Percentiles rank a stretch among this genome's conserved stretches.
These are phyloP conservation scores for Argentina silus DNA, from an alignment of 2,797 vertebrate genomes.

Conservation along the genomic window DNA sequence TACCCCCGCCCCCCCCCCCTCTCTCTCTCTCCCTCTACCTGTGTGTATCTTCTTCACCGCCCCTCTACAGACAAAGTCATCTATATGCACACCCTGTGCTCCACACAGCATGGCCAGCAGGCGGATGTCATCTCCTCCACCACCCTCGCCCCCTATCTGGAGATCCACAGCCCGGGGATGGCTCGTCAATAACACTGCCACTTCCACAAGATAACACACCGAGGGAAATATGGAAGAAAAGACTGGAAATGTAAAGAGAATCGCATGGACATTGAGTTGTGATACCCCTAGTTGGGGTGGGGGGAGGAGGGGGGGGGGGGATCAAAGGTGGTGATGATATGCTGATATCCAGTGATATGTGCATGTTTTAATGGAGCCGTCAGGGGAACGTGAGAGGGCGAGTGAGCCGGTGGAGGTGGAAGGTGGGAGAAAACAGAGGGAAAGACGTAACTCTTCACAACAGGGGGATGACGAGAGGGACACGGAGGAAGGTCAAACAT, in stretches of 20 bases:
- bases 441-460: constrained; percentile 41
- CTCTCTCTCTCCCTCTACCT: constrained; percentile 19
- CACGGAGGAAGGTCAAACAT: background rate
- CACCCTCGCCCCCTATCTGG: constrained; percentile 61
- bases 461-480: background rate
- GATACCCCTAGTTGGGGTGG: constrained; percentile 55
- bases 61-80: constrained; percentile 56
- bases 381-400: background rate
- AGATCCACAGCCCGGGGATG: constrained; percentile 57
- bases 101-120: constrained; percentile 42
- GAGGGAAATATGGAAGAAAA: constrained; percentile 62
- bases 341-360: background rate
- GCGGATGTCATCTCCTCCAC: constrained; percentile 60
- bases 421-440: constrained; percentile 26
- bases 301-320: too few species aligned
- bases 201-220: constrained; percentile 65
- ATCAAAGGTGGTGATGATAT: constrained; percentile 47
- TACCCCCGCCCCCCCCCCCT: constrained; percentile 32
- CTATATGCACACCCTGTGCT: constrained; percentile 47
- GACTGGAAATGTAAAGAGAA: constrained; percentile 55
- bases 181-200: constrained; percentile 72
- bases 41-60: constrained; percentile 23
- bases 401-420: constrained; percentile 13
- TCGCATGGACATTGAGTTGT: constrained; percentile 45
- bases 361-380: constrained; percentile 37